A percentile compares a stretch with the other conserved stretches of the same genome.
Conservation (phyloP, 1,140 invertebrate species). For the Drosophila auraria region DNA sequence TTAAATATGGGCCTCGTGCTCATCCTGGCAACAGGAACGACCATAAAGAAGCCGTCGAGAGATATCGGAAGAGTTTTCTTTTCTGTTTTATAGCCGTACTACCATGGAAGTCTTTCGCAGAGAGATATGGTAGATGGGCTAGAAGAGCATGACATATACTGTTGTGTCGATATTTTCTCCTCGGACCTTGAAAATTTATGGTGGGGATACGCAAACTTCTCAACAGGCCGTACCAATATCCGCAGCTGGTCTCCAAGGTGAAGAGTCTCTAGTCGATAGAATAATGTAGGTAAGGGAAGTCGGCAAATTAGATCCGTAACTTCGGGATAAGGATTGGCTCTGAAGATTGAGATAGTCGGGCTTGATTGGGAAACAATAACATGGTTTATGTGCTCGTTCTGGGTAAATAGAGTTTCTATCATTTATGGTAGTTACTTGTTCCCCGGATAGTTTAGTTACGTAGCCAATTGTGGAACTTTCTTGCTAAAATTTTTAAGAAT, state of each 20-base stretch:
- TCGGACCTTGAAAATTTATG: constrained; percentile 64
- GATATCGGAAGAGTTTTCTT: constrained; percentile 67
- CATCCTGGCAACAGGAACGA: constrained; percentile 55
- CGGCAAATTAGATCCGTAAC: constrained; percentile 92
- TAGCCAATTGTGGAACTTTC: constrained; percentile 53
- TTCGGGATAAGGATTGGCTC: constrained; percentile 78
- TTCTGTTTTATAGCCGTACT: constrained; percentile 55
- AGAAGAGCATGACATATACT: constrained; percentile 53
- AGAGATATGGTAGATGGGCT: constrained; percentile 27
- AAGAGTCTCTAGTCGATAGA: constrained; percentile 95
- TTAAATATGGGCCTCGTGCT: constrained; percentile 51
- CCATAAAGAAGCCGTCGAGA: constrained; percentile 61
- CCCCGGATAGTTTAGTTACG: constrained; percentile 76
- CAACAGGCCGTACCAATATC: constrained; percentile 65
- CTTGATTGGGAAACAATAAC: constrained; percentile 48
- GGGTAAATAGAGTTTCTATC: constrained; percentile 86
- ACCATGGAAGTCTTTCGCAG: constrained; percentile 50
- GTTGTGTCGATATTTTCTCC: constrained; percentile 59
- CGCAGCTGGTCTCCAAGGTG: constrained; percentile 94
- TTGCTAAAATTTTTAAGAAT: constrained; percentile 84
- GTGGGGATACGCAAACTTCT: constrained; percentile 63
- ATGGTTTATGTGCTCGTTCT: constrained; percentile 46
- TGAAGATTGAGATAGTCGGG: constrained; percentile 32
- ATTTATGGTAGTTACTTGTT: constrained; percentile 63
- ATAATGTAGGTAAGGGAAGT: constrained; percentile 95